Evolutionary conservation across 1,140 invertebrate genomes (phyloP).

Genomic region (Drosophila chauvacae): DNA sequence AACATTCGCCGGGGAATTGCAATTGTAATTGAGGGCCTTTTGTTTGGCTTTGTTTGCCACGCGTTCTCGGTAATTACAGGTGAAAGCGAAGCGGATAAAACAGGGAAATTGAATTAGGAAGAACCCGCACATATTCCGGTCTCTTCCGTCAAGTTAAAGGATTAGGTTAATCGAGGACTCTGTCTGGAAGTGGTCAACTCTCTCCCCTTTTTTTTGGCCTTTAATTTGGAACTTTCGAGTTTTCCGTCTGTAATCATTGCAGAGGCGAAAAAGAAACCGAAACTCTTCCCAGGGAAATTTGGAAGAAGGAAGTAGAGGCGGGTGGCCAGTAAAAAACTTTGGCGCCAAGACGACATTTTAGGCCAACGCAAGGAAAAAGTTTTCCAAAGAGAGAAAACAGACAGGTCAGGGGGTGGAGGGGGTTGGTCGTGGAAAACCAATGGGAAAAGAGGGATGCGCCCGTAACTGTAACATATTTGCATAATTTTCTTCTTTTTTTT

Average conservation of each 20-base stretch:
- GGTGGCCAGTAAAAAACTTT: constrained; percentile 49
- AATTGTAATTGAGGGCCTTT: constrained; percentile 45
- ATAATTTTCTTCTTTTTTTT: constrained; percentile 43
- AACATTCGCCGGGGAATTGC: constrained; percentile 45
- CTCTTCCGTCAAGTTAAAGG: constrained; percentile 12
- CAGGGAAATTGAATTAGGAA: constrained; percentile 30
- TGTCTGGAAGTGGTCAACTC: constrained; percentile 22
- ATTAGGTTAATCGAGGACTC: constrained; percentile 28
- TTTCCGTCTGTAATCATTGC: constrained; percentile 67
- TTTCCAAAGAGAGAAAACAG: constrained; percentile 40
- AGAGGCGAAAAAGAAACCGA: constrained; percentile 38
- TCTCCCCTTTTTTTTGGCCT: constrained; percentile 29
- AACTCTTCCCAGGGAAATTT: constrained; percentile 20
- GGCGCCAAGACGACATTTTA: constrained; percentile 70
- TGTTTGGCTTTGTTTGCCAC: constrained; percentile 27
- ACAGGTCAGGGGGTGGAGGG: constrained; percentile 6
- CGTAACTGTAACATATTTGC: constrained; percentile 68
- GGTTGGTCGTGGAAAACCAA: constrained; percentile 8
- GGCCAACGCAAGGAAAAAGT: constrained; percentile 50
- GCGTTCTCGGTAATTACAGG: constrained; percentile 21
- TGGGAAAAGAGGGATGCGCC: constrained; percentile 26
- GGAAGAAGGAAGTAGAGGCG: neutral
- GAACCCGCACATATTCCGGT: neutral
- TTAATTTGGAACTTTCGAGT: constrained; percentile 71
- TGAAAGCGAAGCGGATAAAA: neutral